Percentiles rank a stretch among this genome's conserved stretches.
These are phyloP conservation scores for Theropithecus gelada DNA, from an alignment of 2,113 vertebrate species.

Conservation along the genomic window DNA sequence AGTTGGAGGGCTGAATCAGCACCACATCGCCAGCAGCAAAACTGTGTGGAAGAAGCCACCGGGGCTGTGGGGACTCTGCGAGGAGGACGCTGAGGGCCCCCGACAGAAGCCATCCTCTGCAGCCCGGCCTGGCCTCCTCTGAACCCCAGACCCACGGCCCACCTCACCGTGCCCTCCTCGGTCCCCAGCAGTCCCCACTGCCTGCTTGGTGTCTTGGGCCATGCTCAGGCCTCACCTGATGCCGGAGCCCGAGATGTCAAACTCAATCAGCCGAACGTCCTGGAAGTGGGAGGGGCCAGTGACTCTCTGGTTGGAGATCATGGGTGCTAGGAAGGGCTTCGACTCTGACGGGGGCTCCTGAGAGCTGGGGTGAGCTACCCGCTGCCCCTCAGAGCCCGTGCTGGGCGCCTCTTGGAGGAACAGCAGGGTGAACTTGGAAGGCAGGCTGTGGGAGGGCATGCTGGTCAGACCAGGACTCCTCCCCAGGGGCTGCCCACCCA, in stretches of 20 bases:
- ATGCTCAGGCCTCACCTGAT: constrained; percentile 87
- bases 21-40: constrained; percentile 91
- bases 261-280: constrained; percentile 94
- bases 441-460: constrained; percentile 84
- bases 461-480: not conserved
- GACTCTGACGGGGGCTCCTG: constrained; percentile 73
- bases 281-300: constrained; percentile 92
- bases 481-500: not conserved
- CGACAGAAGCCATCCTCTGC: not conserved
- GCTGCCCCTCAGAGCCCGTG: fast-evolving
- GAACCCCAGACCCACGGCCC: not conserved
- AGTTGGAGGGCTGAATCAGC: constrained; percentile 90
- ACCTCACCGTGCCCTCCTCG: fast-evolving
- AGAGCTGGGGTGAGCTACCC: not conserved
- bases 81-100: fast-evolving
- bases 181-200: fast-evolving
- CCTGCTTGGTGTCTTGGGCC: not conserved
- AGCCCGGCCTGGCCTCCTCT: not conserved
- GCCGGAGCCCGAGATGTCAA: constrained; percentile 89
- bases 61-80: not conserved
- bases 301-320: constrained; percentile 90
- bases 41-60: constrained; percentile 75
- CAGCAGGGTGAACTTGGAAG: constrained; percentile 88
- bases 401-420: constrained; percentile 81
- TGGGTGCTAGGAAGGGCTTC: constrained; percentile 85